A percentile compares a stretch with the other conserved stretches of the same genome.
Evolutionary conservation across 2,888 invertebrate genomes (phyloP).

Genomic region (Camponotus fellah): DNA sequence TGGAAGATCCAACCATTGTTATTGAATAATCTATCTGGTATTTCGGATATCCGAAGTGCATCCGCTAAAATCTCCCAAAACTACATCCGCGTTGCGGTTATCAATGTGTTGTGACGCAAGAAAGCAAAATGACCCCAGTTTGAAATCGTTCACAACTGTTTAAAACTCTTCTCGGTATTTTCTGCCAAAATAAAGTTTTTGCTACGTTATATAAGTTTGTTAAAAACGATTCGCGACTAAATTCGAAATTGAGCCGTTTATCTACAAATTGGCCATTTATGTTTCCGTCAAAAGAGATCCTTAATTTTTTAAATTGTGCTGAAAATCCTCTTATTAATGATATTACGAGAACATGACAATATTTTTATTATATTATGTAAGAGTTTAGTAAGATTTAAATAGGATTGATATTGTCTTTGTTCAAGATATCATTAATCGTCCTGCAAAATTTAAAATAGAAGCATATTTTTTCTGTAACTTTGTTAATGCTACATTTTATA

Average conservation of each 20-base stretch:
- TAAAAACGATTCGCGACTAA: not conserved
- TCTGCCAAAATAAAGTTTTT: slow-evolving; percentile 1
- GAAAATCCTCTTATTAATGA: not conserved
- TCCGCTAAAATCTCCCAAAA: slow-evolving; percentile 26
- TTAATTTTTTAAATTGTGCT: not conserved
- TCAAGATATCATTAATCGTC: not conserved
- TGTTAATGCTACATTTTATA: slow-evolving; percentile 10
- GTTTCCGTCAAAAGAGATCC: not conserved
- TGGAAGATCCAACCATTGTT: not conserved
- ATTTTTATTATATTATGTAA: not conserved
- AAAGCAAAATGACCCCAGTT: slow-evolving; percentile 52
- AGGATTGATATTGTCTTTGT: slow-evolving; percentile 5
- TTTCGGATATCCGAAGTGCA: slow-evolving; percentile 1
- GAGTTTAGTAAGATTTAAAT: not conserved
- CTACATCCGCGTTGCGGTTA: slow-evolving; percentile 55
- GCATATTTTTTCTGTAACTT: not conserved
- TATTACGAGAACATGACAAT: not conserved
- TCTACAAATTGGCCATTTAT: not conserved
- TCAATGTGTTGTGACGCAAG: slow-evolving; percentile 48
- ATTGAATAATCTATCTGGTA: slow-evolving; percentile 19
- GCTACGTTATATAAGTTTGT: slow-evolving; percentile 20
- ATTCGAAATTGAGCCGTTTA: not conserved
- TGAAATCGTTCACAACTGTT: not conserved
- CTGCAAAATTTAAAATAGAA: not conserved
- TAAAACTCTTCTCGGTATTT: not conserved